Conservation (phyloP, 2,888 invertebrate species). For the Erynnis tages region DNA sequence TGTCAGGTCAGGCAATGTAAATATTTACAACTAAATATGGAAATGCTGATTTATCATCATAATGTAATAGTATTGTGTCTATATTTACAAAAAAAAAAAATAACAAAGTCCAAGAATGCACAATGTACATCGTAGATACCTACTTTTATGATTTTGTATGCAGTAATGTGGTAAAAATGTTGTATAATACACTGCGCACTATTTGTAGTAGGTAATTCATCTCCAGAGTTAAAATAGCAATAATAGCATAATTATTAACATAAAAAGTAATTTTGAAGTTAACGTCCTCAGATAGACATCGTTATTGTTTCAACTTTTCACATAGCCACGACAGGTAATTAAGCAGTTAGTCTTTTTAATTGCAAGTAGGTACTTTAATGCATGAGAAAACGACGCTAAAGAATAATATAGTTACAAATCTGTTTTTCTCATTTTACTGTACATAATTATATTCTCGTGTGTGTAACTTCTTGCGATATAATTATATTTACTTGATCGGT, state of each 20-base stretch:
- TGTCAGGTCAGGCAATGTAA: no score
- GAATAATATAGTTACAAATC: conserved; percentile 10
- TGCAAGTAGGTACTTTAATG: conserved; percentile 6
- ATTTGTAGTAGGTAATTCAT: conserved; percentile 5
- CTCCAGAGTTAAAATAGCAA: conserved; percentile 11
- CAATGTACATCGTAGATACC: not conserved
- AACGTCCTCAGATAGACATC: conserved; percentile 52
- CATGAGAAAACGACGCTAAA: conserved; percentile 26
- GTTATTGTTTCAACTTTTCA: conserved; percentile 51
- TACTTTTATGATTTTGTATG: not conserved
- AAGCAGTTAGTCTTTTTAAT: conserved; percentile 23
- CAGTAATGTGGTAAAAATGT: not conserved
- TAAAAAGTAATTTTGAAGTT: conserved; percentile 55
- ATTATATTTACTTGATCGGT: conserved; percentile 23
- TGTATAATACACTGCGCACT: conserved; percentile 1
- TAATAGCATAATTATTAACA: conserved; percentile 43
- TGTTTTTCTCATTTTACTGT: conserved; percentile 12
- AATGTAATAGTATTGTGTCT: no score
- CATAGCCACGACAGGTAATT: conserved; percentile 33
- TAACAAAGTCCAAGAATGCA: not conserved
- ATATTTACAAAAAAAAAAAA: no score
- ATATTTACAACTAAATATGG: no score
- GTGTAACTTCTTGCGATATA: not conserved
- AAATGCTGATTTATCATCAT: no score
- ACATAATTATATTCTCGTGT: conserved; percentile 2